A percentile compares a stretch with the other conserved stretches of the same genome.
Evolutionary conservation across 2,113 vertebrate species (phyloP).

Genomic region (Rhizomys pruinosus): DNA sequence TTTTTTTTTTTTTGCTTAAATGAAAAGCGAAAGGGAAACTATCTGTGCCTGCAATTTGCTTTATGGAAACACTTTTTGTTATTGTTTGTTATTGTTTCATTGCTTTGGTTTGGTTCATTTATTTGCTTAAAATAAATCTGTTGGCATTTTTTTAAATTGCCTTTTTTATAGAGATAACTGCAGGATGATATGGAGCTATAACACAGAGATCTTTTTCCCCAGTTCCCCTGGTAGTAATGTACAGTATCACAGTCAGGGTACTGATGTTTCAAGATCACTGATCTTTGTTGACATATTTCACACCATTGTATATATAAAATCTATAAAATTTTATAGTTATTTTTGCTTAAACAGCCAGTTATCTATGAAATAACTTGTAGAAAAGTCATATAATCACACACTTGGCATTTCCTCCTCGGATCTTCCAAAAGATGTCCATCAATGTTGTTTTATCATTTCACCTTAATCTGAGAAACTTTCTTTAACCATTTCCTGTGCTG

Average conservation of each 20-base stretch:
- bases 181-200: not conserved
- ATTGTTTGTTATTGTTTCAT: not conserved
- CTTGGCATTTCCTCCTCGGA: not conserved
- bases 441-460: not conserved
- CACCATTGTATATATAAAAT: not conserved
- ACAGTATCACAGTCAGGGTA: not conserved
- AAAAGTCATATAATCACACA: not conserved
- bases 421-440: not conserved
- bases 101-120: not conserved
- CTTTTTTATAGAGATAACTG: not conserved
- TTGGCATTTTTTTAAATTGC: not conserved
- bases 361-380: not conserved
- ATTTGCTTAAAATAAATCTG: not conserved
- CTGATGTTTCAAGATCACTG: too few species aligned
- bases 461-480: not conserved
- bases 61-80: not conserved
- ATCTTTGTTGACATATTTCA: not conserved
- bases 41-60: not conserved
- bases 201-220: not conserved
- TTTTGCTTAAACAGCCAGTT: not conserved
- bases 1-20: too few species aligned
- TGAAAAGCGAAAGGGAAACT: not conserved
- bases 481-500: not conserved
- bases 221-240: not conserved
- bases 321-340: not conserved